phyloP scores from a whole-genome alignment of 2,797 vertebrate species.

The Phoeniculus purpureus region DNA sequence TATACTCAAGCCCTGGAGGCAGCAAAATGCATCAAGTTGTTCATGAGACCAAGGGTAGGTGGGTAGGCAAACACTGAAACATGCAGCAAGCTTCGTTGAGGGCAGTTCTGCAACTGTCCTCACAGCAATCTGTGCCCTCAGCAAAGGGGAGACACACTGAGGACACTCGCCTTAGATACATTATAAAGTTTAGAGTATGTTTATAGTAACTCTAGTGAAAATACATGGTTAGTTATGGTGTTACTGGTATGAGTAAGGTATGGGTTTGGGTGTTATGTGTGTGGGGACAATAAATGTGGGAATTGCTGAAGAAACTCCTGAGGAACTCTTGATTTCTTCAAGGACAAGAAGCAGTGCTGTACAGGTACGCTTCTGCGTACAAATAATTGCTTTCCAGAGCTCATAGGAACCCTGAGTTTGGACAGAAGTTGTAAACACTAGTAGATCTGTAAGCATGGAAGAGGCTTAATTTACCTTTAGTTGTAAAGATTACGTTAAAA shows the following conservation, averaged over 20 bases:
- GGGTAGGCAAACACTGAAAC: not conserved
- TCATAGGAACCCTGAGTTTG: not conserved
- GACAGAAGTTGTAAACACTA: not conserved
- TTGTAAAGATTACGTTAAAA: conserved; percentile 25
- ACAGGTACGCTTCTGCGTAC: not conserved
- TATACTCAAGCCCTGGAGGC: not conserved
- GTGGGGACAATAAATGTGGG: not conserved
- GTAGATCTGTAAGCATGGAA: not conserved
- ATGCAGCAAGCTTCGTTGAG: not conserved
- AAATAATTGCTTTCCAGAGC: not conserved
- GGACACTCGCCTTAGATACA: no score
- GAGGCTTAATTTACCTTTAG: not conserved
- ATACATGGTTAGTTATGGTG: not conserved
- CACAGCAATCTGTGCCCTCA: no score
- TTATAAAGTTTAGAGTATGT: not conserved
- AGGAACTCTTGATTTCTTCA: not conserved
- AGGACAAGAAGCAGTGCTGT: not conserved
- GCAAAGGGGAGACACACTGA: no score
- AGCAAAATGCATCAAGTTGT: fast-evolving
- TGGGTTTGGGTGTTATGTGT: not conserved
- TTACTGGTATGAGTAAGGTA: fast-evolving
- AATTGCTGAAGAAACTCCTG: not conserved
- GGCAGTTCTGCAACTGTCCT: no score
- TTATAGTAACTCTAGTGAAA: not conserved
- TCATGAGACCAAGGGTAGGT: fast-evolving